These are phyloP conservation scores for Serinus canaria DNA, from an alignment of 2,113 vertebrate species.

Conservation along the genomic window DNA sequence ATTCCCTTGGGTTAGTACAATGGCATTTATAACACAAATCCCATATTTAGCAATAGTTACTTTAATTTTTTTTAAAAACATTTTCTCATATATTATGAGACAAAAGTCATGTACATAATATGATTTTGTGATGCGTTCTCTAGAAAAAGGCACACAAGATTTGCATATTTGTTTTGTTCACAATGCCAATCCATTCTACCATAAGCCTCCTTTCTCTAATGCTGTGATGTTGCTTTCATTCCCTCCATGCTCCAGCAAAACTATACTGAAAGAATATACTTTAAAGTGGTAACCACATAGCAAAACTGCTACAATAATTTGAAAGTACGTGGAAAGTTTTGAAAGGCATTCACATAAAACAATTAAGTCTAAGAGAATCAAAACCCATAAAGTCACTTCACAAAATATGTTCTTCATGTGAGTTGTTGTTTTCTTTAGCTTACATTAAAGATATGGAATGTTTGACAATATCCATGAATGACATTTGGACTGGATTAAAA, in stretches of 20 bases:
- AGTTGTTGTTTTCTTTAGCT: neutral
- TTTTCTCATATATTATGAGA: neutral
- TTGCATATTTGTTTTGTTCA: neutral
- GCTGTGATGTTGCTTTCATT: neutral
- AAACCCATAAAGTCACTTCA: neutral
- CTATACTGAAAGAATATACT: neutral
- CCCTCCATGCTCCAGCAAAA: neutral
- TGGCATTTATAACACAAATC: neutral
- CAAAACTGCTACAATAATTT: neutral
- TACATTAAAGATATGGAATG: neutral
- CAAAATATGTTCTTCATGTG: neutral
- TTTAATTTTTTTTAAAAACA: neutral
- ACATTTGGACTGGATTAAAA: slow-evolving; percentile 21
- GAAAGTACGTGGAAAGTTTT: neutral
- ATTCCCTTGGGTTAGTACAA: neutral
- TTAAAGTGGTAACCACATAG: neutral
- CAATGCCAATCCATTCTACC: neutral
- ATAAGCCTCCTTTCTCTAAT: neutral
- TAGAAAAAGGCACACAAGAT: neutral
- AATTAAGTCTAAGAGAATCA: neutral
- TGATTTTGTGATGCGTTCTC: neutral
- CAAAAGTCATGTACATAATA: neutral
- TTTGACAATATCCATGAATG: neutral
- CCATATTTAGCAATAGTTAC: neutral
- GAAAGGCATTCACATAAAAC: neutral